Conservation (phyloP, 1,140 invertebrate species). For the Colletes gigas region DNA sequence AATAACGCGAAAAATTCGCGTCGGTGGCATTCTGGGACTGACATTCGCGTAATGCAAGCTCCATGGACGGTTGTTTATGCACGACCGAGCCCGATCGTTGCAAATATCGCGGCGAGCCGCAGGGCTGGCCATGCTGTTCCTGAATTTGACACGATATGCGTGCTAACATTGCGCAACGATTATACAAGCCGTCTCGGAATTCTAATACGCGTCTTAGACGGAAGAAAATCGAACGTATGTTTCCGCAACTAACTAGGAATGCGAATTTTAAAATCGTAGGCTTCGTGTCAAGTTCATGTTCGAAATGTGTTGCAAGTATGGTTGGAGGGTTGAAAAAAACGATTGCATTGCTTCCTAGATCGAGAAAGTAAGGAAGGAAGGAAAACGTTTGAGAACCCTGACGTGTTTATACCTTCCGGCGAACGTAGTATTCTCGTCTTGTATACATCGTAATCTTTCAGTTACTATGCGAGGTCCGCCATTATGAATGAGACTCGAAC, state of each 20-base stretch:
- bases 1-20: not conserved
- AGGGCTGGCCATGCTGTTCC: conserved; percentile 7
- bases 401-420: conserved; percentile 48
- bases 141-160: conserved; percentile 30
- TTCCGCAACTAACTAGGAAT: too few species aligned
- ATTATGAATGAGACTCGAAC: conserved; percentile 33
- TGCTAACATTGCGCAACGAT: conserved; percentile 8
- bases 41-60: not conserved
- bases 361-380: conserved; percentile 1
- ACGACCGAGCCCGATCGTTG: not conserved
- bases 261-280: too few species aligned
- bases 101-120: conserved; percentile 5
- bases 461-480: conserved; percentile 36
- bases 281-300: too few species aligned
- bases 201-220: not conserved
- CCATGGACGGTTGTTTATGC: conserved; percentile 2
- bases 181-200: not conserved
- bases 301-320: too few species aligned
- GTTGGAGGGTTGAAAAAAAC: not conserved
- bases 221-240: too few species aligned
- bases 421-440: conserved; percentile 42
- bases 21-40: not conserved
- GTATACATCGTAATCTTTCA: conserved; percentile 43
- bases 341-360: too few species aligned
- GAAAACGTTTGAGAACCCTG: conserved; percentile 23